These are phyloP conservation scores for Phania funesta DNA, from an alignment of 2,888 invertebrate genomes.

Conservation along the genomic window DNA sequence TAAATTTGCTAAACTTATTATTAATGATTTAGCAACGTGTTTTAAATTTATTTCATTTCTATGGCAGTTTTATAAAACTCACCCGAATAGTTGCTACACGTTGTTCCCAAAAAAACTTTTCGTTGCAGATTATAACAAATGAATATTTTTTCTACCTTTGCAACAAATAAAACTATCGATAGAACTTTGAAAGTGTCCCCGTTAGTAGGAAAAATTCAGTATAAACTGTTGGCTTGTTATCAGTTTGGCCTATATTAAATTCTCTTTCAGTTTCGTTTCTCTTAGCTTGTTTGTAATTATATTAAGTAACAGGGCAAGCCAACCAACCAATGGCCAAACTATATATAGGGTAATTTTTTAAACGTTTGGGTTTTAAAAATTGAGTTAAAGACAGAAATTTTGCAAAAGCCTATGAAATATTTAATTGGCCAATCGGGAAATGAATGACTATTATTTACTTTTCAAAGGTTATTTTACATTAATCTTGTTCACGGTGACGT, in stretches of 20 bases:
- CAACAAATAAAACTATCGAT: conserved; percentile 24
- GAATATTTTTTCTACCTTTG: background rate
- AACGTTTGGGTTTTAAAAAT: too few relatives aligned
- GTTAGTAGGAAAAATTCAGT: conserved; percentile 40
- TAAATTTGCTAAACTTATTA: background rate
- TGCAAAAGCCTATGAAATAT: too few relatives aligned
- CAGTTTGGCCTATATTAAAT: conserved; percentile 59
- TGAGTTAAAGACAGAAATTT: too few relatives aligned
- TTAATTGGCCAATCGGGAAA: too few relatives aligned
- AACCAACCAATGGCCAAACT: conserved; percentile 44
- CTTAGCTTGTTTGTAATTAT: conserved; percentile 49
- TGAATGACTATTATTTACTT: too few relatives aligned
- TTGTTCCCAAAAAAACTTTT: background rate
- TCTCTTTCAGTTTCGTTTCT: conserved; percentile 5
- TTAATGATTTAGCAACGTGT: conserved; percentile 27
- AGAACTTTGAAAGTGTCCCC: conserved; percentile 59
- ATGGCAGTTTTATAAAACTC: background rate
- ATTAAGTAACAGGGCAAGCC: conserved; percentile 41
- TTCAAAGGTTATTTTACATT: too few relatives aligned
- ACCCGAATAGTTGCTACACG: background rate
- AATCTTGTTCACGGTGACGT: too few relatives aligned
- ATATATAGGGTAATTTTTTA: too few relatives aligned
- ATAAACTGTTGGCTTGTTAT: conserved; percentile 63
- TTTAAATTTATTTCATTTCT: conserved; percentile 6
- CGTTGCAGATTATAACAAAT: background rate